Percentiles rank a stretch among this genome's conserved stretches.
These are phyloP conservation scores for Lutraria rhynchaena DNA, from an alignment of 1,140 invertebrate genomes.

Conservation along the genomic window DNA sequence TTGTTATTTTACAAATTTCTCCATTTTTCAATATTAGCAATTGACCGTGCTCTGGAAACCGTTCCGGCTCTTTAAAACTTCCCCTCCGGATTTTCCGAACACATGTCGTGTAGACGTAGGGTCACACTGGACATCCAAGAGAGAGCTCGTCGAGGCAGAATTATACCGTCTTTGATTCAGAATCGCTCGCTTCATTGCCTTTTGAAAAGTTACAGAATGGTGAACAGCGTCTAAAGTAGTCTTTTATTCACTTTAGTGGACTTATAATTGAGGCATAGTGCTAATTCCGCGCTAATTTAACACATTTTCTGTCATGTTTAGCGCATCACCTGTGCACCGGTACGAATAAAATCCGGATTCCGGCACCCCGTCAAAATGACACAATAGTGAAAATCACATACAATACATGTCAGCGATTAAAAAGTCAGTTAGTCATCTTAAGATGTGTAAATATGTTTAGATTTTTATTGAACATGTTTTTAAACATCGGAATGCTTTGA, in stretches of 20 bases:
- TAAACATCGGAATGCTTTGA: constrained; percentile 52
- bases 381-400: constrained; percentile 26
- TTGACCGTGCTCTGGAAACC: constrained; percentile 45
- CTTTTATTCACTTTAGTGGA: constrained; percentile 14
- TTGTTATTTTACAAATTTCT: constrained; percentile 56
- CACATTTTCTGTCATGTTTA: constrained; percentile 51
- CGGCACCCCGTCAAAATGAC: constrained; percentile 30
- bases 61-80: constrained; percentile 20
- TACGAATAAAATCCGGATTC: constrained; percentile 29
- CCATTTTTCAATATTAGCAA: constrained; percentile 39
- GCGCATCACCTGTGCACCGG: constrained; percentile 45
- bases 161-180: constrained; percentile 7
- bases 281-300: constrained; percentile 52
- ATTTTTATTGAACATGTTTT: constrained; percentile 44
- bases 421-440: constrained; percentile 49
- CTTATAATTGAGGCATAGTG: constrained; percentile 45
- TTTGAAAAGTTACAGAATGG: constrained; percentile 13
- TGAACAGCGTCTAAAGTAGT: constrained; percentile 42
- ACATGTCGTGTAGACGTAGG: constrained; percentile 43
- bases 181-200: constrained; percentile 1
- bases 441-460: constrained; percentile 52
- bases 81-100: constrained; percentile 29
- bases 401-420: constrained; percentile 48
- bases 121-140: background rate
- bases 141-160: background rate